A percentile compares a stretch with the other conserved stretches of the same genome.
These are phyloP conservation scores for Cydia amplana DNA, from an alignment of 1,140 invertebrate species.

Conservation along the genomic window DNA sequence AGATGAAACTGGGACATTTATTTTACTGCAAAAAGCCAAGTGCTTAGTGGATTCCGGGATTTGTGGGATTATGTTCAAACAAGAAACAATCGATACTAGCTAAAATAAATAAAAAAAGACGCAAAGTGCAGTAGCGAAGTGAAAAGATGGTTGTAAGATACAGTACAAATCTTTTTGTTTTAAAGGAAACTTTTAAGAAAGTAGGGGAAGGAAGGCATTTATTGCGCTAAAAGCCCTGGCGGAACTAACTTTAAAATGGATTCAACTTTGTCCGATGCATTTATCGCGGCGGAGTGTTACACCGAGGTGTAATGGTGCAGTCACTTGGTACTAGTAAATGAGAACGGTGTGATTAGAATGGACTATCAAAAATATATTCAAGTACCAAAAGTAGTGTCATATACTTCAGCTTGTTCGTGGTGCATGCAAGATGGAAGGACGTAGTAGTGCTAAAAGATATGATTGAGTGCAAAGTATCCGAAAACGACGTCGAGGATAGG, in stretches of 20 bases:
- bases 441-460: too few species aligned
- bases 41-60: neutral
- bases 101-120: conserved; percentile 35
- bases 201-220: conserved; percentile 76
- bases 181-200: conserved; percentile 75
- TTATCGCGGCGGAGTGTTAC: conserved; percentile 55
- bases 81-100: conserved; percentile 12
- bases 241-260: conserved; percentile 78
- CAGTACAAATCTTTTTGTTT: conserved; percentile 74
- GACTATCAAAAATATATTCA: neutral
- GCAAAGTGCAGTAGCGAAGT: conserved; percentile 39
- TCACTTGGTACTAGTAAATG: conserved; percentile 16
- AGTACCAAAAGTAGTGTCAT: too few species aligned
- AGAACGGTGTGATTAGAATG: conserved; percentile 10
- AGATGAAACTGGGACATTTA: too few species aligned
- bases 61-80: conserved; percentile 1
- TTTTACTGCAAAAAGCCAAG: too few species aligned
- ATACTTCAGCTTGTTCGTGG: too few species aligned
- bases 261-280: conserved; percentile 76
- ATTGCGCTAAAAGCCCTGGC: conserved; percentile 74
- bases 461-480: too few species aligned
- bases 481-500: too few species aligned
- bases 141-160: conserved; percentile 59
- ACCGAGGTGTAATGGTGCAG: conserved; percentile 46
- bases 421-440: too few species aligned